Percentiles rank a stretch among this genome's conserved stretches.
These are phyloP conservation scores for Monochamus saltuarius DNA, from an alignment of 1,140 invertebrate genomes.

Conservation along the genomic window DNA sequence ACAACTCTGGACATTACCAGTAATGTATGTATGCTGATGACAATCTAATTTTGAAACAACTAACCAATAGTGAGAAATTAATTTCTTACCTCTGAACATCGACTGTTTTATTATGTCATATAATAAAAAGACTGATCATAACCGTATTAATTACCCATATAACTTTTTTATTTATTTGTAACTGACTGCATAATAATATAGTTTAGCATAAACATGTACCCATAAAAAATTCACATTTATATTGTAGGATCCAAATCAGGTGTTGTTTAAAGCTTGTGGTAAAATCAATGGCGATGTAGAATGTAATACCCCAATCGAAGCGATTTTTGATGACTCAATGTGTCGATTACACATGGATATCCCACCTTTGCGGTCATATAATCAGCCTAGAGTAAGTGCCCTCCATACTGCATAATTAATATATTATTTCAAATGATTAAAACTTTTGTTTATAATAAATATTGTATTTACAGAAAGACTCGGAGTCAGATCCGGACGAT, in stretches of 20 bases:
- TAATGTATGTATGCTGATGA: no score
- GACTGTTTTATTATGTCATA: no score
- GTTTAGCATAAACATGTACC: no score
- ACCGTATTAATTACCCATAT: no score
- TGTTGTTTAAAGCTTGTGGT: conserved; percentile 74
- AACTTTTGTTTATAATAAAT: not conserved
- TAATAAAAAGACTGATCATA: no score
- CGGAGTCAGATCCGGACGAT: conserved; percentile 48
- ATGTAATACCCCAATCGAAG: conserved; percentile 69
- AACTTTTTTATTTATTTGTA: no score
- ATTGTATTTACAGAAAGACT: conserved; percentile 45
- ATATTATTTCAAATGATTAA: not conserved
- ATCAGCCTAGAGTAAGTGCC: conserved; percentile 56
- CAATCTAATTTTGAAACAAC: no score
- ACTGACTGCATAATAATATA: no score
- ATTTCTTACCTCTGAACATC: no score
- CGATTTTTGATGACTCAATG: conserved; percentile 65
- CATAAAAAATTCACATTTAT: conserved; percentile 54
- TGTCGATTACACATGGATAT: conserved; percentile 71
- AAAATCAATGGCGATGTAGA: conserved; percentile 64
- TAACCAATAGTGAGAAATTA: no score
- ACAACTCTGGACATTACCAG: no score
- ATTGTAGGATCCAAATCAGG: conserved; percentile 72
- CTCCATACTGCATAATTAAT: not conserved
- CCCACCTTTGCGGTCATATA: conserved; percentile 59